A percentile compares a stretch with the other conserved stretches of the same genome.
Conservation (phyloP, 1,140 invertebrate species). For the Drosophila tsacasi region DNA sequence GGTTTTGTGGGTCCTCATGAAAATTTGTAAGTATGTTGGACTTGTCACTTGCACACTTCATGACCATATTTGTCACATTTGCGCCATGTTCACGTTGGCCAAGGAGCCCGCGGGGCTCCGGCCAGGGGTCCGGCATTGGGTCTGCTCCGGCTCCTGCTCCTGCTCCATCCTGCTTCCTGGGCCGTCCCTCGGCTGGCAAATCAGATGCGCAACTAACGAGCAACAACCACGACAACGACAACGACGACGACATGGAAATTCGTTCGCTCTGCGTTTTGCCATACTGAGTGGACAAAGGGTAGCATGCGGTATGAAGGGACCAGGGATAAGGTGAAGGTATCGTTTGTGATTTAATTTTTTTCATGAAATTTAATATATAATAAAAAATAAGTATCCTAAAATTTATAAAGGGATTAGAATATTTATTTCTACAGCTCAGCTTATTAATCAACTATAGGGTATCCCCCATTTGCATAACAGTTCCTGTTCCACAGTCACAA, state of each 20-base stretch:
- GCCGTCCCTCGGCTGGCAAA: slow-evolving; percentile 59
- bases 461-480: neutral
- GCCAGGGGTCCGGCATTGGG: slow-evolving; percentile 58
- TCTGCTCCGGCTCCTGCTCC: slow-evolving; percentile 41
- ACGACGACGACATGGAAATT: slow-evolving; percentile 77
- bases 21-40: slow-evolving; percentile 84
- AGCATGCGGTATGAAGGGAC: slow-evolving; percentile 7
- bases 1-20: slow-evolving; percentile 61
- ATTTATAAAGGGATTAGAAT: too few species aligned
- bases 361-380: neutral
- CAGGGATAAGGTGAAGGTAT: too few species aligned
- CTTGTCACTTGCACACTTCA: slow-evolving; percentile 84
- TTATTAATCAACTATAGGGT: neutral
- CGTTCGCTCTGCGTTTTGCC: slow-evolving; percentile 61
- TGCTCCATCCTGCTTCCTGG: slow-evolving; percentile 34
- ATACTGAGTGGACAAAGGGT: slow-evolving; percentile 47
- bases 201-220: slow-evolving; percentile 82
- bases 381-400: neutral
- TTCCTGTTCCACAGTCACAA: slow-evolving; percentile 7
- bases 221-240: slow-evolving; percentile 72
- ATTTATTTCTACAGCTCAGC: neutral
- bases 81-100: slow-evolving; percentile 70
- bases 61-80: slow-evolving; percentile 84
- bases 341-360: neutral
- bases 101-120: slow-evolving; percentile 38